These are phyloP conservation scores for Phyllotis vaccarum DNA, from an alignment of 2,797 vertebrate species.

Conservation along the genomic window DNA sequence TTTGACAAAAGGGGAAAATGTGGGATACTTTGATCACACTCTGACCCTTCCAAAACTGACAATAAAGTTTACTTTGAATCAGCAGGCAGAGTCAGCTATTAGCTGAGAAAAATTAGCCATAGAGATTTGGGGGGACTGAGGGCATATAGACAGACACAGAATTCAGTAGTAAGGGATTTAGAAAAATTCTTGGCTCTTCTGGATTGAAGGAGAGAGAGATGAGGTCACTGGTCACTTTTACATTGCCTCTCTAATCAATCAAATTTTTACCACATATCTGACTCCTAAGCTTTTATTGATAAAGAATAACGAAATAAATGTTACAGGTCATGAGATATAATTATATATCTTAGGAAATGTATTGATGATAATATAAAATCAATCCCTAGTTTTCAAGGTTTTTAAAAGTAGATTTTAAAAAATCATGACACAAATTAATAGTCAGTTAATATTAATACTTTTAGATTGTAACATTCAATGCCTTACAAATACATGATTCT, in stretches of 20 bases:
- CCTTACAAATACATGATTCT: not conserved
- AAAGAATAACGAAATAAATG: no score
- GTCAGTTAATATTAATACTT: constrained; percentile 19
- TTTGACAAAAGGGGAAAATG: no score
- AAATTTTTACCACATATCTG: not conserved
- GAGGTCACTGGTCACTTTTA: not conserved
- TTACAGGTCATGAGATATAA: not conserved
- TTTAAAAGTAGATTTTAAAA: constrained; percentile 15
- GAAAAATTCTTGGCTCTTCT: not conserved
- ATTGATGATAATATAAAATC: not conserved
- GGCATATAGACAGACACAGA: not conserved
- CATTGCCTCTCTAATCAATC: not conserved
- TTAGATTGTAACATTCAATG: not conserved
- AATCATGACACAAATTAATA: constrained; percentile 1
- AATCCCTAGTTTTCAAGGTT: not conserved
- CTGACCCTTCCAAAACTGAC: not conserved
- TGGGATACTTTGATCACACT: no score
- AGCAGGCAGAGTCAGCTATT: not conserved
- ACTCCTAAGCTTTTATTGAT: not conserved
- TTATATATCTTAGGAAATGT: not conserved
- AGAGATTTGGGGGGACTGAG: not conserved
- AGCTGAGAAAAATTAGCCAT: not conserved
- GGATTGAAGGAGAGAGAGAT: not conserved
- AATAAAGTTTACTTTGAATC: not conserved
- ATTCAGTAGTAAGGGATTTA: not conserved